Base-by-base conservation (phyloP, 2,888 invertebrate species). In the Cataglyphis cursor region DNA sequence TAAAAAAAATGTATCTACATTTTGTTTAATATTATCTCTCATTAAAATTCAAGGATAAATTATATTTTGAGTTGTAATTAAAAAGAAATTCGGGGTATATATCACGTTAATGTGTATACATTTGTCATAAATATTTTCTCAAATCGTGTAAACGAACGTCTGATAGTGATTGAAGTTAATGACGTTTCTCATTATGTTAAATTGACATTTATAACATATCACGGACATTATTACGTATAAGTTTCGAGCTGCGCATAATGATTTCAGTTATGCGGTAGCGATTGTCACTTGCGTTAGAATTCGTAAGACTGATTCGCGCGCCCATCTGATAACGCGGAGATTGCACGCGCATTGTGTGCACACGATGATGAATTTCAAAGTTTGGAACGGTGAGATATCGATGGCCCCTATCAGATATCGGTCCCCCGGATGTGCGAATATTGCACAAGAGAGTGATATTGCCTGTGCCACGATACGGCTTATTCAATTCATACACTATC, bases 321-420 rank as follows among this genome's bases (percentile, higher is more conserved):
- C 3, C 18, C 18, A 3, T 0, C 12, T 64, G 65, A 65, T 75
- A 75, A 64, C 21, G 4, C 31, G 3, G 3, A 48, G 0, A 48
- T 44, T 12, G 18, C 24, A 18, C 18, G 12, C 9, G 35, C 6
- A 48, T 62, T 12, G 18, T 6, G 4, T 21, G n/a, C 35, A 9
- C 12, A n/a, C 5, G 35, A 62, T 51, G 48, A 51, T 9, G 35
- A 24, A 0, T 24, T 51, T 8, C 24, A 51, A 74, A 48, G 44
- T 75, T 75, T 35, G 38, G 2, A 21, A 12, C 38, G n/a, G 1
- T 12, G 54, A 38, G 38, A 76, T 66, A 76, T 24, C 24, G 54
- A n/a, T 28, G 24, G 9, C n/a, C 6, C 48, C 10, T 75, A 75
- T 76, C 76, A 54, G 75, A 65, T 76, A 65, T 65, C 75, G 38